Evolutionary conservation across 2,888 invertebrate genomes (phyloP), one percentile per base, ranked within the genome.

Genomic region (Tenthredo scrophulariae): DNA sequence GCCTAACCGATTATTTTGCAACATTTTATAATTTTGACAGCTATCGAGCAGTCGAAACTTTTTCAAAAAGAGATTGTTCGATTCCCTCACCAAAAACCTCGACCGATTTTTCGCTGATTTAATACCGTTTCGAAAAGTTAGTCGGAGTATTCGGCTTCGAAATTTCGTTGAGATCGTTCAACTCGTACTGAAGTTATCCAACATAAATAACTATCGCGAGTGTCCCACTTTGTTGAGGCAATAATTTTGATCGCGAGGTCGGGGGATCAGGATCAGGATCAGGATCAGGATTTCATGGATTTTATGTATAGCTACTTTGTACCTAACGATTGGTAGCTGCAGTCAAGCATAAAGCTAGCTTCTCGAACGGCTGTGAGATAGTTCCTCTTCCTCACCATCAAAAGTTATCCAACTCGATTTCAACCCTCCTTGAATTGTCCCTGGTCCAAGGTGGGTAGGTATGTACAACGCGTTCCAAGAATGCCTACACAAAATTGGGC

Each of bases 351-450:
- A 29, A 80, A 83, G 46, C 67, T 9, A 83, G 83, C 67, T 67
- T 83, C 18, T 33, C 67, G 43, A 50, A 33, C n/a, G 54, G 33
- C 58, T 54, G 79, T 2, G 75, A 1, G 15, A 37, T 58, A 54
- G 79, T 54, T 79, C 80, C 86, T 86, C 22, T 58, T 79, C 84
- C 86, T 86, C 62, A 84, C 6, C 83, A 72, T 65, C 83, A 18
- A 54, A 67, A 77, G 77, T 70, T 54, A 33, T 10, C 67, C 37
- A 62, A 84, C 84, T 86, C 86, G 84, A 65, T 84, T 84, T 83
- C 77, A 84, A 67, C 83, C 84, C 86, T 77, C 75, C 74, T 85
- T 84, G 50, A 84, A 84, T 37, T 84, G 67, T 13, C 26, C 13
- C 13, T 26, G 33, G 26, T 18, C 84, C 85, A 85, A 83, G 72